Evolutionary conservation across 1,140 invertebrate genomes (phyloP).

Genomic region (Agrypnia vestita): DNA sequence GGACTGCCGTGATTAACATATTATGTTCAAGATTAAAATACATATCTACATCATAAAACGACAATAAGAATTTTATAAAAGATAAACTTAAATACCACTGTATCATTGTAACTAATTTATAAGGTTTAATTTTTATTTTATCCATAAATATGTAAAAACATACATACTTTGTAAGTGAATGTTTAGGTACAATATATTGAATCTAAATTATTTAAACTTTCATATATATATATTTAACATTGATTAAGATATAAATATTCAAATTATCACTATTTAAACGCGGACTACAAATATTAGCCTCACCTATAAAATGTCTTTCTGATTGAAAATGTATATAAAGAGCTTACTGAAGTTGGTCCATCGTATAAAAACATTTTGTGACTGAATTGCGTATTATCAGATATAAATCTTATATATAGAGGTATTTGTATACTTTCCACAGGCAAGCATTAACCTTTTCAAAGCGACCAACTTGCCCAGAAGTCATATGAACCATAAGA

Average conservation of each 20-base stretch:
- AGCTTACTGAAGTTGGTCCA: background rate
- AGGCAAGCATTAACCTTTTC: background rate
- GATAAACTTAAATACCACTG: constrained; percentile 13
- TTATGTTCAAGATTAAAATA: background rate
- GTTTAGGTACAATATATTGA: constrained; percentile 15
- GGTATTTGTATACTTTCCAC: background rate
- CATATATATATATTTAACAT: constrained; percentile 43
- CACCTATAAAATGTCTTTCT: background rate
- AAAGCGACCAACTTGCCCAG: background rate
- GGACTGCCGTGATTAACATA: no score
- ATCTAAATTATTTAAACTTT: constrained; percentile 36
- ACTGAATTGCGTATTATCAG: background rate
- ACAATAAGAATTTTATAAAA: constrained; percentile 8
- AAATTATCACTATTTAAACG: constrained; percentile 20
- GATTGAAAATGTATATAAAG: background rate
- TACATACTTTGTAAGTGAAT: constrained; percentile 4
- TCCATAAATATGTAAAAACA: constrained; percentile 31
- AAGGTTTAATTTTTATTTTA: constrained; percentile 21
- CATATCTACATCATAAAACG: background rate
- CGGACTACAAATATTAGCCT: background rate
- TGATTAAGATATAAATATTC: constrained; percentile 30
- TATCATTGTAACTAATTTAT: constrained; percentile 31
- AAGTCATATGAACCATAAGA: background rate
- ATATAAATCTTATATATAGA: background rate
- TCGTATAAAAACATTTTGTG: background rate